Evolutionary conservation across 2,797 vertebrate genomes (phyloP).

Genomic region (Malacoraja senta): DNA sequence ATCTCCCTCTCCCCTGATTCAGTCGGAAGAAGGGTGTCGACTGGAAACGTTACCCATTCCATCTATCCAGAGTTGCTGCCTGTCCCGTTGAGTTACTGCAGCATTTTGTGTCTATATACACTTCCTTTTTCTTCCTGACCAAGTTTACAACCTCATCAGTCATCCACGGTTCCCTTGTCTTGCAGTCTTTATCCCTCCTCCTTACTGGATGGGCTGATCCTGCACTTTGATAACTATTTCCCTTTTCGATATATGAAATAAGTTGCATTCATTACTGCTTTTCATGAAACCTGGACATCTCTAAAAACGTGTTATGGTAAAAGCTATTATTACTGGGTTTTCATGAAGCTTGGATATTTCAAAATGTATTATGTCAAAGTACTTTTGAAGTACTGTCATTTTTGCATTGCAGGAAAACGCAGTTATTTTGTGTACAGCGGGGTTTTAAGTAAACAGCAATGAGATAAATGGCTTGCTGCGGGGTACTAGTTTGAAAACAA

Average conservation of each 20-base stretch:
- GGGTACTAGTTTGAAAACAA: not conserved
- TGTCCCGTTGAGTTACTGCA: no score
- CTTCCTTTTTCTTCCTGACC: no score
- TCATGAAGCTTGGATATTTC: not conserved
- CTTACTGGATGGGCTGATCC: no score
- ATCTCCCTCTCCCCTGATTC: no score
- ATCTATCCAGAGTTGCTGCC: no score
- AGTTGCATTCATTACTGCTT: not conserved
- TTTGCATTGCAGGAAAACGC: not conserved
- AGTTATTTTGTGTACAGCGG: not conserved
- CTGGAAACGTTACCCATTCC: no score
- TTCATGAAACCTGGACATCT: not conserved
- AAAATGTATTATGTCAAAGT: not conserved
- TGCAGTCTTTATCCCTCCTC: no score
- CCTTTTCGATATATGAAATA: not conserved
- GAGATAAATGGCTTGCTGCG: not conserved
- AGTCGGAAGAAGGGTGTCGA: no score
- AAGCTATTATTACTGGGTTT: not conserved
- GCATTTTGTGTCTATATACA: no score
- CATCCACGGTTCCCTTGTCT: no score
- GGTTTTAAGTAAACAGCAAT: not conserved
- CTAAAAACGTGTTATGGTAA: not conserved
- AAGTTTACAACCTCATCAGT: no score
- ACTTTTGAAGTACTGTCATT: not conserved
- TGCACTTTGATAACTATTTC: no score